A percentile compares a stretch with the other conserved stretches of the same genome.
phyloP scores from a whole-genome alignment of 2,888 invertebrate species.

The Galerucella pusilla region DNA sequence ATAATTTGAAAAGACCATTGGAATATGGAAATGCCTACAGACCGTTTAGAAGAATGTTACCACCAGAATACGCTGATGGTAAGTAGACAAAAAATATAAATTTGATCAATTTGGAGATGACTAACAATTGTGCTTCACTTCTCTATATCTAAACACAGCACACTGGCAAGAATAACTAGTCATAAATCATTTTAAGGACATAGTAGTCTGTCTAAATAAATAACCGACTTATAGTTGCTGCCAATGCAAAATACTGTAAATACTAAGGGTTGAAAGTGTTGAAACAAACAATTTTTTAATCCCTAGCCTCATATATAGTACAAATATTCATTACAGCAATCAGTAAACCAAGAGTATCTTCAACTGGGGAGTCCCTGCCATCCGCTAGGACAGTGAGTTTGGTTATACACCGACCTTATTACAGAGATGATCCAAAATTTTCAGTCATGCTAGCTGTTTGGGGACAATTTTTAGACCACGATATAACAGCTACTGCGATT shows the following conservation, averaged over 20 bases:
- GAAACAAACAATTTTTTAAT: too few relatives aligned
- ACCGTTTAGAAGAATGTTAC: conserved; percentile 80
- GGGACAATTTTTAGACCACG: conserved; percentile 91
- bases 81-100: conserved; percentile 54
- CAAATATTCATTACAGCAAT: conserved; percentile 66
- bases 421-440: conserved; percentile 79
- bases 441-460: conserved; percentile 88
- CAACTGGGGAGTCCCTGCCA: conserved; percentile 71
- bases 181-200: too few relatives aligned
- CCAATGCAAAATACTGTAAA: too few relatives aligned
- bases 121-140: background rate
- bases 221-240: too few relatives aligned
- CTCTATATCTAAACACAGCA: too few relatives aligned
- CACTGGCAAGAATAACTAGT: too few relatives aligned
- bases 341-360: conserved; percentile 72
- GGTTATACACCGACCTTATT: conserved; percentile 78
- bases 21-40: conserved; percentile 78
- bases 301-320: background rate
- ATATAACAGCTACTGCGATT: conserved; percentile 85
- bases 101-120: too few relatives aligned
- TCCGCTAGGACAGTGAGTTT: conserved; percentile 81
- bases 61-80: conserved; percentile 83
- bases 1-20: conserved; percentile 74
- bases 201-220: too few relatives aligned
- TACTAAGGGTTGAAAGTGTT: too few relatives aligned